Evolutionary conservation across 2,113 vertebrate genomes (phyloP), one percentile per base, ranked within the genome.

Genomic region (Acrocephalus kingi): DNA sequence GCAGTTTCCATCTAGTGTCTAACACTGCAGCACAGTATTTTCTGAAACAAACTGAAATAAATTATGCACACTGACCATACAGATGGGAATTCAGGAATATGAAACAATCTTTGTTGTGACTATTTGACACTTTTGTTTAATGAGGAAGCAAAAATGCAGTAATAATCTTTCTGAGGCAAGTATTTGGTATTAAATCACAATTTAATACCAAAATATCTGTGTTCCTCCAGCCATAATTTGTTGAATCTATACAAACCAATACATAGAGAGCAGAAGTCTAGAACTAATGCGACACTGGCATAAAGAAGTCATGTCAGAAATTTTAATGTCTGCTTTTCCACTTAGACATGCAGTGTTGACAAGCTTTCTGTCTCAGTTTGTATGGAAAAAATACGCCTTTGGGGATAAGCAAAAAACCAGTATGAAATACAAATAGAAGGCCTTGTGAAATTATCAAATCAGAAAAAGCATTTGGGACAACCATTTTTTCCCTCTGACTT

Each of bases 381-480:
- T 58, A 56, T 58, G 49, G 67, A 54, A 96, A 87, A 83, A 90
- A 79, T 43, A 90, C 43, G 58, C 63, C 82, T 86, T 90, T 69
- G 51, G 63, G 74, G 58, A 78, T 90, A 90, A 97, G 92, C 67
- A 94, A 31, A 91, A 72, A 94, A 31, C 5, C 13, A 28, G 10
- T 46, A 58, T 20, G 31, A 69, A 90, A 73, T 76, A 83, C 2
- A 8, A 82, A 79, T 41, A 87, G 30, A 89, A 93, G 10, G 52
- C 39, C 8, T 74, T 80, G 63, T 88, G 43, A 68, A 93, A 79
- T 76, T 7, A 80, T 62, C 46, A 62, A 77, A 90, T 67, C 18
- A 67, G 25, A 41, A 41, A 64, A 68, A 94, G 25, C 18, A 41
- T 63, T 91, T 61, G 62, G 58, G n/a, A 73, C 45, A 48, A n/a